These are phyloP conservation scores for Carterocephalus palaemon DNA, from an alignment of 2,888 invertebrate genomes.

Conservation along the genomic window DNA sequence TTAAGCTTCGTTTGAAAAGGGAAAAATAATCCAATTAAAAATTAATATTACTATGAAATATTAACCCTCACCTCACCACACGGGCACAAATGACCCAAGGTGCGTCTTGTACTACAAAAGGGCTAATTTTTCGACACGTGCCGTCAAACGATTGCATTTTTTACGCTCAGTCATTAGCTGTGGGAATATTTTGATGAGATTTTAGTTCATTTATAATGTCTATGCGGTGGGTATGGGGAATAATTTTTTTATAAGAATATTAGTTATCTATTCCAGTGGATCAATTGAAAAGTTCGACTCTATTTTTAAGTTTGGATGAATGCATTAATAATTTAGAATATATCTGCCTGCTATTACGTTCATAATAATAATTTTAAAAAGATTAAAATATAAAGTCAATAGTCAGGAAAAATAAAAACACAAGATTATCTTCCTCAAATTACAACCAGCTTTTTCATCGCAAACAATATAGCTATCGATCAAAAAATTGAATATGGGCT, in stretches of 20 bases:
- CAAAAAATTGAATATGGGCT: constrained; percentile 5
- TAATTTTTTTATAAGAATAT: background rate
- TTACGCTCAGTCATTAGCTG: constrained; percentile 45
- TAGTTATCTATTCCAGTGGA: no score
- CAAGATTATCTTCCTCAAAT: no score
- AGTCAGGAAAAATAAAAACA: no score
- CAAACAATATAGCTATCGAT: no score
- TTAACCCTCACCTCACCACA: constrained; percentile 24
- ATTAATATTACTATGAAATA: constrained; percentile 26
- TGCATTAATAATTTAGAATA: no score
- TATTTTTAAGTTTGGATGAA: no score
- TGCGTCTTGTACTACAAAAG: constrained; percentile 33
- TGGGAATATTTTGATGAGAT: constrained; percentile 46
- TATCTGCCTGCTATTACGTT: no score
- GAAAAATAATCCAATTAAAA: constrained; percentile 28
- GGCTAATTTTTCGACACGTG: constrained; percentile 54
- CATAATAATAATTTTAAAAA: no score
- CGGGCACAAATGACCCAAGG: constrained; percentile 15
- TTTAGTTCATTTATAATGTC: constrained; percentile 24
- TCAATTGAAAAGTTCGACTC: no score
- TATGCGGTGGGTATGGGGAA: constrained; percentile 15
- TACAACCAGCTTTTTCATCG: no score
- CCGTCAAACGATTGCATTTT: constrained; percentile 46
- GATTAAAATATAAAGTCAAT: no score
- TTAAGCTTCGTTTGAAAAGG: background rate